These are phyloP conservation scores for Sphecodes monilicornis DNA, from an alignment of 2,888 invertebrate species.

Conservation along the genomic window DNA sequence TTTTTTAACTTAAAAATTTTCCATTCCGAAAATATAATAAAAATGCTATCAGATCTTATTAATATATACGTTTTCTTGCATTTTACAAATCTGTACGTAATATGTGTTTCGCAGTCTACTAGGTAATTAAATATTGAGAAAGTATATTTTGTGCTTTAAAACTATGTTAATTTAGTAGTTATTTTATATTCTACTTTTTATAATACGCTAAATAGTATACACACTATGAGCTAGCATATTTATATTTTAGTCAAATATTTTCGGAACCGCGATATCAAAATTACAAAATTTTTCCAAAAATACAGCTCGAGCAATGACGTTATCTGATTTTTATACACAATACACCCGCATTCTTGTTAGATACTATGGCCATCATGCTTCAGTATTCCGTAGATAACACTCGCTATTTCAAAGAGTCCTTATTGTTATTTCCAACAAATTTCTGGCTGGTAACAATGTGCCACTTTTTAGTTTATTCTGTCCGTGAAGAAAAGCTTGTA, in stretches of 20 bases:
- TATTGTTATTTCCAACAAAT: neutral
- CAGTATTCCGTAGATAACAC: conserved; percentile 33
- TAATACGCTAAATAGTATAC: neutral
- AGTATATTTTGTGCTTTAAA: too few species aligned
- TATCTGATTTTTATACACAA: conserved; percentile 42
- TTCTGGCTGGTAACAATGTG: neutral
- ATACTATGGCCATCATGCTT: conserved; percentile 2
- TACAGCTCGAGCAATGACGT: conserved; percentile 29
- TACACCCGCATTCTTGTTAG: conserved; percentile 30
- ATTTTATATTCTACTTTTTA: neutral
- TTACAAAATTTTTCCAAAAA: conserved; percentile 29
- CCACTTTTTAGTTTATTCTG: neutral
- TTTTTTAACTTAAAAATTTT: neutral
- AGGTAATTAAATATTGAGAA: neutral
- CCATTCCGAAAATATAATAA: neutral
- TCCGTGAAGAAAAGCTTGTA: too few species aligned
- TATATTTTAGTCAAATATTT: neutral
- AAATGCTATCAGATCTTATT: neutral
- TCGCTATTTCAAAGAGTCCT: conserved; percentile 23
- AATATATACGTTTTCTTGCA: too few species aligned
- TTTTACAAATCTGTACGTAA: too few species aligned
- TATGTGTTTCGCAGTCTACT: too few species aligned
- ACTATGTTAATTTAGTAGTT: neutral
- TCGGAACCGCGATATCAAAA: neutral
- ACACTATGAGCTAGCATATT: neutral